A percentile compares a stretch with the other conserved stretches of the same genome.
Evolutionary conservation across 2,888 invertebrate genomes (phyloP).

Genomic region (Leptinotarsa haldemani): DNA sequence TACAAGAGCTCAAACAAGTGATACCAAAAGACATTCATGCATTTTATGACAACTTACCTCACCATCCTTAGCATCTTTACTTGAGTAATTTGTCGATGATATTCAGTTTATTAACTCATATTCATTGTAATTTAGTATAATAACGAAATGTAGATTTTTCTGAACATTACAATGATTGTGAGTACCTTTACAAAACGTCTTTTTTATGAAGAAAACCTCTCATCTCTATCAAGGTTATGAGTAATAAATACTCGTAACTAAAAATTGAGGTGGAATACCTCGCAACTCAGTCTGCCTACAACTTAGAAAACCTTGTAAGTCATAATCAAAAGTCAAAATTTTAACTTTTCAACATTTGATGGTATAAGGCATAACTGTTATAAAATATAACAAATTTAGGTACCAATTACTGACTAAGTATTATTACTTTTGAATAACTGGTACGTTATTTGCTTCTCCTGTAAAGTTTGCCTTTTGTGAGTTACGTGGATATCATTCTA

Average conservation of each 20-base stretch:
- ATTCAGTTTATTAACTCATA: conserved; percentile 10
- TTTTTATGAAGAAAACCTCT: conserved; percentile 6
- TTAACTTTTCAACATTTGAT: conserved; percentile 7
- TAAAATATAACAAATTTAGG: conserved; percentile 8
- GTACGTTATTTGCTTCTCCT: conserved; percentile 9
- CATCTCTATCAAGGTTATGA: conserved; percentile 3
- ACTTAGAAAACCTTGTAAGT: conserved; percentile 6
- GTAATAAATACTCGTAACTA: conserved; percentile 2
- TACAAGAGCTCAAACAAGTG: conserved; percentile 13
- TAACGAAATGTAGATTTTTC: background rate
- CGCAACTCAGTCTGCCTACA: background rate
- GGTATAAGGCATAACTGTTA: conserved; percentile 1
- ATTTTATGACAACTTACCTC: conserved; percentile 21
- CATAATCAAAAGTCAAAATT: conserved; percentile 9
- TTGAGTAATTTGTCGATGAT: conserved; percentile 8
- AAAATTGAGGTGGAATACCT: conserved; percentile 9
- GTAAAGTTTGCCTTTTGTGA: conserved; percentile 7
- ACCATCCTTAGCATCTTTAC: conserved; percentile 11
- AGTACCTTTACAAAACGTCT: conserved; percentile 3
- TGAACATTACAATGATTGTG: conserved; percentile 4
- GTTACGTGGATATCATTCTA: conserved; percentile 5
- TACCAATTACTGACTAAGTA: conserved; percentile 2
- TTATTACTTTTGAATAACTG: conserved; percentile 6
- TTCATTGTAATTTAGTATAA: conserved; percentile 11
- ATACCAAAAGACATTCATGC: conserved; percentile 19